Evolutionary conservation across 2,797 vertebrate genomes (phyloP), one percentile per base, ranked within the genome.

Genomic region (Ceryle rudis): DNA sequence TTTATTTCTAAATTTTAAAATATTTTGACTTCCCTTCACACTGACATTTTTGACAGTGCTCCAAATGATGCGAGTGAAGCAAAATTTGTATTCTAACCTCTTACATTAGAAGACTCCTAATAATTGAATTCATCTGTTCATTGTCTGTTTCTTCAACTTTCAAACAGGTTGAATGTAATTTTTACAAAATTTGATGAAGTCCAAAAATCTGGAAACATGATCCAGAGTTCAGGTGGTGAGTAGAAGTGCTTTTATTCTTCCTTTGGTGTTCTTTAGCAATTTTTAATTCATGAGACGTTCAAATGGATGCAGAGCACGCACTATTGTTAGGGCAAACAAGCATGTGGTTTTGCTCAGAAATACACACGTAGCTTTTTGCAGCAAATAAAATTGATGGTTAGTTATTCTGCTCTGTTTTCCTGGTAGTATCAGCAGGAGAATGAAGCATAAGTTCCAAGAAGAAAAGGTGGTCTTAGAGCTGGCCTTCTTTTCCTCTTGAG

Each of bases 181-280:
- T 99, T 99, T 98, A 98, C 98, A 91, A 99, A 99, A 98, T 99
- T 99, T 5, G 99, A 99, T 95, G 99, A 99, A 97, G 99, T 99
- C 96, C 99, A 99, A 97, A 99, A 99, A 98, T 99, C 99, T 39
- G 99, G 99, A 96, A 99, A 99, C 97, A 99, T 99, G 99, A 99
- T 99, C 86, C 98, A 98, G 22, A 99, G 99, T 41, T 98, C 98
- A 93, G 98, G 98, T 96, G 99, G 99, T 99, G 94, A 98, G 99
- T 98, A 96, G 60, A 80, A 81, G 31, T 41, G 31, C 13, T 81
- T 78, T 25, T 51, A 5, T 47, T 62, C 12, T 58, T 51, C 26
- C 69, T 81, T 37, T 58, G 14, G 20, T 61, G 8, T 37, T 65
- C 57, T 89, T 78, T 47, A 57, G 39, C 23, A 73, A 2, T 70